Evolutionary conservation across 1,140 invertebrate species (phyloP), one percentile per base, ranked within the genome.

Genomic region (Diabrotica undecimpunctata): DNA sequence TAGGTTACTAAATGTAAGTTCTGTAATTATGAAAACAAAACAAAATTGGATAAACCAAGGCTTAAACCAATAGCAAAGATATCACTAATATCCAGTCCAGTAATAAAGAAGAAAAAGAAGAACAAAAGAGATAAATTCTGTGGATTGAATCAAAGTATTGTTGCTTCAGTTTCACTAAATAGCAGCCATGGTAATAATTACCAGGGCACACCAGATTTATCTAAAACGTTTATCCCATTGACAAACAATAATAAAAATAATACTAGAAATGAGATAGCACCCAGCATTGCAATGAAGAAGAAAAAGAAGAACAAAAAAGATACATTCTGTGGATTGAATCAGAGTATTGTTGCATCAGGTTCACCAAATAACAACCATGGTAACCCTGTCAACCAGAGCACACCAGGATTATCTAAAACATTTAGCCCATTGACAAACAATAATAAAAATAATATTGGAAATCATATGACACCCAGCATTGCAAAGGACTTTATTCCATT

Each of bases 91-190:
- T 39, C 46, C 25, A 25, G 25, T 25, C 25, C 25, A 25, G 1
- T 25, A 7, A 35, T 25, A 61, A 57, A 66, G 55, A 64, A 72
- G 37, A 66, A 65, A 39, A 68, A 68, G 68, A 61, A 67, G 35
- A 66, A 68, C 53, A 72, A 70, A 55, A 71, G 68, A 54, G 65
- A 72, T 37, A 63, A 65, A 64, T 73, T 65, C 61, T 61, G 58
- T 54, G 68, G 70, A 50, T 54, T 72, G 9, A 56, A 69, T 59
- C 13, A 66, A 67, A 51, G 64, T 36, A 65, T 46, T 5, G 64
- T 69, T 12, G 13, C 61, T 14, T 55, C 66, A 50, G 35, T 55
- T 10, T 62, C 58, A 38, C 12, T 51, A 7, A 39, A 61, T 14
- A 63, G 41, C 14, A 37, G 36, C 9, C 9, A 5, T 61, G 14